These are phyloP conservation scores for Acanthosoma haemorrhoidale DNA, from an alignment of 2,888 invertebrate genomes.

Conservation along the genomic window DNA sequence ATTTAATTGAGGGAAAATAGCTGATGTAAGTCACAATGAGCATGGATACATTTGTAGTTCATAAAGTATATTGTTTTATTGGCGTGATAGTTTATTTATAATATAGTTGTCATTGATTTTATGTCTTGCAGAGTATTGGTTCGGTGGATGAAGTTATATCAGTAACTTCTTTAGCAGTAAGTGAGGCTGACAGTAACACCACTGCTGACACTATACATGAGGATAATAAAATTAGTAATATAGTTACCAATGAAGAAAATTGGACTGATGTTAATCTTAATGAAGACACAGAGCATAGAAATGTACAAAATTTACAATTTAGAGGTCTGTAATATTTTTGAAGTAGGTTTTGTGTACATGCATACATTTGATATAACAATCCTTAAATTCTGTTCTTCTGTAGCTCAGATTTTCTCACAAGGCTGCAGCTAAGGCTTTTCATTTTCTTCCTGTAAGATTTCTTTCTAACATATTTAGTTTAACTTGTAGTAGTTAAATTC, in stretches of 20 bases:
- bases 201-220: conserved; percentile 41
- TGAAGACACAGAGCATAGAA: conserved; percentile 59
- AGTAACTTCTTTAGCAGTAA: conserved; percentile 42
- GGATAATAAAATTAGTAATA: conserved; percentile 40
- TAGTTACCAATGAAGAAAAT: conserved; percentile 64
- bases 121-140: conserved; percentile 68
- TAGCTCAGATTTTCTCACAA: not conserved
- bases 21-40: too few relatives aligned
- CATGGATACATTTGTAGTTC: too few relatives aligned
- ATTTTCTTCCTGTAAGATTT: too few relatives aligned
- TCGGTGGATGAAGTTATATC: conserved; percentile 63
- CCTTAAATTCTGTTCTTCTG: not conserved
- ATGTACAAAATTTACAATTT: conserved; percentile 51
- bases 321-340: conserved; percentile 44
- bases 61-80: not conserved
- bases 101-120: too few relatives aligned
- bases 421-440: too few relatives aligned
- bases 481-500: too few relatives aligned
- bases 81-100: not conserved
- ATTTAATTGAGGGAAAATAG: too few relatives aligned
- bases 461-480: too few relatives aligned
- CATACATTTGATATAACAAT: not conserved
- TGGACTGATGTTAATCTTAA: conserved; percentile 92
- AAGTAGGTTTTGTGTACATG: not conserved
- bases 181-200: conserved; percentile 42